Percentiles rank a stretch among this genome's conserved stretches.
These are phyloP conservation scores for Eilema caniola DNA, from an alignment of 2,888 invertebrate species.

Conservation along the genomic window DNA sequence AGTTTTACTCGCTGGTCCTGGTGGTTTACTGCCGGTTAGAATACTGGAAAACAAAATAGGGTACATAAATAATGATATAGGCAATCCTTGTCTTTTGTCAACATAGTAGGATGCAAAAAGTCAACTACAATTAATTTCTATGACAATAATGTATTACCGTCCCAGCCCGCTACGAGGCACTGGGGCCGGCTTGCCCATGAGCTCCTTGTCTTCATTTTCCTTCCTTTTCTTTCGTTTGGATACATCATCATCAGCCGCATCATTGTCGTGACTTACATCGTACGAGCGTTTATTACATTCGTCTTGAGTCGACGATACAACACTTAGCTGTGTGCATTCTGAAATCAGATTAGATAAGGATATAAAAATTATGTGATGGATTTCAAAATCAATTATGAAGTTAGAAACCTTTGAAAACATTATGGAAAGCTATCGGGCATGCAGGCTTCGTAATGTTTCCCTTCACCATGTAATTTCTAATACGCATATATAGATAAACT, in stretches of 20 bases:
- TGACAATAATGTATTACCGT: slow-evolving; percentile 60
- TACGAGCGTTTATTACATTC: slow-evolving; percentile 69
- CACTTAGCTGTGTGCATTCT: slow-evolving; percentile 71
- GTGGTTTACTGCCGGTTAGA: slow-evolving; percentile 82
- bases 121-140: background rate
- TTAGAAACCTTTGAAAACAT: background rate
- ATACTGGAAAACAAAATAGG: slow-evolving; percentile 56
- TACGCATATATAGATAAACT: background rate
- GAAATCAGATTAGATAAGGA: slow-evolving; percentile 24
- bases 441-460: background rate
- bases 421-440: background rate
- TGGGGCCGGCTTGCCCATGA: slow-evolving; percentile 82
- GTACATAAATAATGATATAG: background rate
- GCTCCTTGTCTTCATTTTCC: slow-evolving; percentile 88
- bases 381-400: background rate
- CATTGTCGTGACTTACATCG: slow-evolving; percentile 85
- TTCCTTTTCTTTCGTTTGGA: slow-evolving; percentile 92
- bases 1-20: slow-evolving; percentile 85
- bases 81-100: background rate
- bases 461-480: background rate
- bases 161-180: slow-evolving; percentile 72
- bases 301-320: slow-evolving; percentile 78
- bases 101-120: background rate
- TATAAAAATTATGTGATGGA: background rate
- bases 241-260: slow-evolving; percentile 89